Conservation (phyloP, 1,140 invertebrate species). For the Neuroterus valhalla region DNA sequence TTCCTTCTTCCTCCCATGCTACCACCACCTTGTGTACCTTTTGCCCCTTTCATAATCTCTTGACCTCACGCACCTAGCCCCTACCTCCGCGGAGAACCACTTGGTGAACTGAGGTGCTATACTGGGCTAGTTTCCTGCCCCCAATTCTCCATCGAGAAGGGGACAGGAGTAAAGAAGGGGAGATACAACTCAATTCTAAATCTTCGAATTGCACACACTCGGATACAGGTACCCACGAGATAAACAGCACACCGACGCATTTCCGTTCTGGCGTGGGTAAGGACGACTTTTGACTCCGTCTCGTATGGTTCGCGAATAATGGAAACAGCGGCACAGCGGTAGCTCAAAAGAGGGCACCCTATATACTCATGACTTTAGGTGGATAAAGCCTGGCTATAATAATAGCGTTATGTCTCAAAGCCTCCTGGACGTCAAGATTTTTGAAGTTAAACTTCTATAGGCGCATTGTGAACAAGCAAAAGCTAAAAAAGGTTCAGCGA, state of each 20-base stretch:
- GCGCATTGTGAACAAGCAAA: no score
- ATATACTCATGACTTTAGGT: constrained; percentile 1
- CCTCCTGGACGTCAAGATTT: no score
- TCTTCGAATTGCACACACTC: constrained; percentile 16
- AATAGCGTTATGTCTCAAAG: no score
- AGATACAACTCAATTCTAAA: constrained; percentile 46
- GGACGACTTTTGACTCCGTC: constrained; percentile 30
- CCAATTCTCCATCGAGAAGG: constrained; percentile 55
- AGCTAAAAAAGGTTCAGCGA: no score
- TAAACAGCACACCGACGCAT: constrained; percentile 15
- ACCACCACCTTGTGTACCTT: constrained; percentile 44
- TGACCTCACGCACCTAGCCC: constrained; percentile 57
- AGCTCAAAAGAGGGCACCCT: not conserved
- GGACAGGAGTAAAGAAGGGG: constrained; percentile 64
- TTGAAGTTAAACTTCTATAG: no score
- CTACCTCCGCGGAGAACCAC: constrained; percentile 60
- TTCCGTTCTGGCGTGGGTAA: not conserved
- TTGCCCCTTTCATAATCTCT: constrained; percentile 52
- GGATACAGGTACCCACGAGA: constrained; percentile 5
- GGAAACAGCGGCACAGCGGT: constrained; percentile 11
- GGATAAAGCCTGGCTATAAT: not conserved
- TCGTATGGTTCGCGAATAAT: not conserved
- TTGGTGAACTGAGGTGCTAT: constrained; percentile 58
- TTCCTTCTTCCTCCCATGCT: constrained; percentile 55
- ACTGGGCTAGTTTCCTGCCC: constrained; percentile 64